Conservation (phyloP, 2,888 invertebrate species). For the Aphidius colemani region DNA sequence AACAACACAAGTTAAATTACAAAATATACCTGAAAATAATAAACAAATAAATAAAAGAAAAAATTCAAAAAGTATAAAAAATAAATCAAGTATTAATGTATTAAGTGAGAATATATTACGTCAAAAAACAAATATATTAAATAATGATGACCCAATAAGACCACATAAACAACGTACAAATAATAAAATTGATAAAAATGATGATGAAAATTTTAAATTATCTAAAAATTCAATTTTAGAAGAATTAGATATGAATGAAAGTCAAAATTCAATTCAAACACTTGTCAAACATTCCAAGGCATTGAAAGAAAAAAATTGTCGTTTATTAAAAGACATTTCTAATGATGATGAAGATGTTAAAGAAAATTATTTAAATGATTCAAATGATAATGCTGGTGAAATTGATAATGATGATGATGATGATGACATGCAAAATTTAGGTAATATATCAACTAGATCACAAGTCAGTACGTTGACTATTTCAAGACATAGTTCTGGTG, state of each 20-base stretch:
- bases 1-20: conserved; percentile 40
- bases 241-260: conserved; percentile 48
- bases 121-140: conserved; percentile 41
- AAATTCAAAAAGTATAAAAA: conserved; percentile 47
- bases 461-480: conserved; percentile 54
- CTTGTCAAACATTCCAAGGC: conserved; percentile 51
- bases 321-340: conserved; percentile 46
- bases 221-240: conserved; percentile 43
- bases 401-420: conserved; percentile 36
- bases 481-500: conserved; percentile 54
- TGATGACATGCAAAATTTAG: conserved; percentile 41
- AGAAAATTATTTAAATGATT: conserved; percentile 37
- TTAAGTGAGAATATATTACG: conserved; percentile 43
- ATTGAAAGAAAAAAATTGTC: conserved; percentile 47
- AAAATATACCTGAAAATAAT: conserved; percentile 33
- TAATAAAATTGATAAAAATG: conserved; percentile 32
- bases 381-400: conserved; percentile 6
- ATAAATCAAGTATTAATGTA: conserved; percentile 41
- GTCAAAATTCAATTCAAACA: conserved; percentile 49
- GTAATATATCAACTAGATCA: conserved; percentile 51
- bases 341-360: conserved; percentile 44
- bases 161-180: conserved; percentile 50
- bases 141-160: conserved; percentile 43
- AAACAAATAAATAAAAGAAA: conserved; percentile 44
- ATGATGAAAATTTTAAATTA: conserved; percentile 21